A percentile compares a stretch with the other conserved stretches of the same genome.
These are phyloP conservation scores for Phoronis australis DNA, from an alignment of 2,888 invertebrate genomes.

Conservation along the genomic window DNA sequence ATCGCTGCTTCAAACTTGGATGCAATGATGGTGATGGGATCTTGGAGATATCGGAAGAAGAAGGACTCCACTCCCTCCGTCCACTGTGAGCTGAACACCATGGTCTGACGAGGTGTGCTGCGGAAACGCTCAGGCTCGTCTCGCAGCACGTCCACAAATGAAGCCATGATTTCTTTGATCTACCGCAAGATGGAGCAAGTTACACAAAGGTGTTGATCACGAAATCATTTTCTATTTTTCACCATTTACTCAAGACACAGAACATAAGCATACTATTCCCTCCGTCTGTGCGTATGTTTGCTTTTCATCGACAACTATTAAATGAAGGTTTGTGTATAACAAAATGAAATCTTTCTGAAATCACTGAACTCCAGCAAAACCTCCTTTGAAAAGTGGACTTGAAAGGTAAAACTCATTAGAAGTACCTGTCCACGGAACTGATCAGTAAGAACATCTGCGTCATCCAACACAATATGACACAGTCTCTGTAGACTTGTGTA, in stretches of 20 bases:
- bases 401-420: too few relatives aligned
- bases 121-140: conserved; percentile 9
- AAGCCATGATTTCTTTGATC: conserved; percentile 24
- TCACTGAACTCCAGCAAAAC: too few relatives aligned
- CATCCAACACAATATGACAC: conserved; percentile 66
- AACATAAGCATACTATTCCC: too few relatives aligned
- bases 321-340: too few relatives aligned
- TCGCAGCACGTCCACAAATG: conserved; percentile 19
- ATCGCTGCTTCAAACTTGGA: conserved; percentile 71
- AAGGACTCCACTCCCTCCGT: conserved; percentile 60
- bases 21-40: conserved; percentile 66
- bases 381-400: too few relatives aligned
- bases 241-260: too few relatives aligned
- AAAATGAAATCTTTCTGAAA: too few relatives aligned
- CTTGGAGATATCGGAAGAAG: conserved; percentile 56
- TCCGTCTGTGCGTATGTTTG: too few relatives aligned
- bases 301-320: too few relatives aligned
- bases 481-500: conserved; percentile 62
- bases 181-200: too few relatives aligned
- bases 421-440: conserved; percentile 55
- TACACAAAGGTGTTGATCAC: too few relatives aligned
- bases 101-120: conserved; percentile 31
- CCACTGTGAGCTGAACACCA: conserved; percentile 60
- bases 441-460: conserved; percentile 62
- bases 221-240: too few relatives aligned